Percentiles rank a stretch among this genome's conserved stretches.
phyloP scores from a whole-genome alignment of 2,888 invertebrate species.

The Hyppa rectilinea region DNA sequence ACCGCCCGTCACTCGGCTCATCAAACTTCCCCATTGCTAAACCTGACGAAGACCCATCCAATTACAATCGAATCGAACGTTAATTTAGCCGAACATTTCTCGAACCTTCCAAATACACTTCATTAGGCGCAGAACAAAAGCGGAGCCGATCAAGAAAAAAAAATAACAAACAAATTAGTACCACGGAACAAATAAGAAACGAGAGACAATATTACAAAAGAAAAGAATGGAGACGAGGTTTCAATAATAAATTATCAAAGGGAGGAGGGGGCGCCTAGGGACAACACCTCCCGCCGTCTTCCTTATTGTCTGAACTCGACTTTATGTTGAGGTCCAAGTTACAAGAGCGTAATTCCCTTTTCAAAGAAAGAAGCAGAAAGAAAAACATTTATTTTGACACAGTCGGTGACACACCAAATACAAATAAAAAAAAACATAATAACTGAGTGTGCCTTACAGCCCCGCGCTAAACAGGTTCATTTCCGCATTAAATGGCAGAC shows the following conservation, averaged over 20 bases:
- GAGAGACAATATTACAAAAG: conserved; percentile 85
- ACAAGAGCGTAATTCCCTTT: too few relatives aligned
- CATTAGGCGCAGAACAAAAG: conserved; percentile 60
- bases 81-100: conserved; percentile 47
- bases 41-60: conserved; percentile 56
- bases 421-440: too few relatives aligned
- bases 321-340: conserved; percentile 58
- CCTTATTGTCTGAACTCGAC: conserved; percentile 83
- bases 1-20: conserved; percentile 35
- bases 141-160: conserved; percentile 61
- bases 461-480: too few relatives aligned
- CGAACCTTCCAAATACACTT: conserved; percentile 52
- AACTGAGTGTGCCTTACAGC: too few relatives aligned
- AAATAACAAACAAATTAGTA: conserved; percentile 79
- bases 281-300: conserved; percentile 84
- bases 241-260: conserved; percentile 88
- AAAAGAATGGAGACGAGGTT: conserved; percentile 83
- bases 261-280: conserved; percentile 71
- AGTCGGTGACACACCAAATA: too few relatives aligned
- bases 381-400: too few relatives aligned
- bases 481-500: too few relatives aligned
- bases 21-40: conserved; percentile 40
- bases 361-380: too few relatives aligned
- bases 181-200: conserved; percentile 80
- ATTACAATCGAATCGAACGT: conserved; percentile 57